Evolutionary conservation across 2,113 vertebrate genomes (phyloP), one percentile per base, ranked within the genome.

Genomic region (Narcine bancroftii): DNA sequence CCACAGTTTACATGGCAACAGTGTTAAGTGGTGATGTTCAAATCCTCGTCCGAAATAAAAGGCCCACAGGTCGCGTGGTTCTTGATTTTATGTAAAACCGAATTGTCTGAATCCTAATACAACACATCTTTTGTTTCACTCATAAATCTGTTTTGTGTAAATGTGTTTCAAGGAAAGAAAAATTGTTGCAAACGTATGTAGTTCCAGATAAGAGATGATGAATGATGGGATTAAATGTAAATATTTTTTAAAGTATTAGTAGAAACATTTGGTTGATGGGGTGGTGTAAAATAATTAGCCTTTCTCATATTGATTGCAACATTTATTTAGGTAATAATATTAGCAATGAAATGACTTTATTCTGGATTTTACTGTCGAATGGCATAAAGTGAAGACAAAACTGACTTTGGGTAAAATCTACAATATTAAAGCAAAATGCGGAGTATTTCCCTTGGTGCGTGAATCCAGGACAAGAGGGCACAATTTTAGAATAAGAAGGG

Each of bases 61-160:
- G 17, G 29, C 42, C 11, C 11, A 91, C 24, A 29, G 87, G 39
- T 47, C 42, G 45, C 21, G 15, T 33, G 89, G 42, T 26, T n/a
- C 42, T 69, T 5, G 1, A 45, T 24, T 60, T 87, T 87, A 60
- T 63, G 81, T 36, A 60, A 63, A 56, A 87, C 53, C 53, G 50
- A 87, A n/a, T 19, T 19, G 53, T 87, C 53, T 87, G 81, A 56
- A 87, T 60, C 81, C 56, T 87, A 36, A 87, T 60, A 87, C 33
- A 87, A 17, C 81, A 87, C n/a, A 83, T 13, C 81, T 60, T 81
- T 87, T 63, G 81, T 87, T 87, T 87, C 60, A 87, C 81, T 63
- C 19, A n/a, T 87, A 60, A 60, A 87, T 10, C 81, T 15, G 13
- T n/a, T 60, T 36, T 21, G 21, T 36, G 53, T 33, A 33, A 87